phyloP scores from a whole-genome alignment of 2,797 vertebrate genomes.

The Allobates femoralis region DNA sequence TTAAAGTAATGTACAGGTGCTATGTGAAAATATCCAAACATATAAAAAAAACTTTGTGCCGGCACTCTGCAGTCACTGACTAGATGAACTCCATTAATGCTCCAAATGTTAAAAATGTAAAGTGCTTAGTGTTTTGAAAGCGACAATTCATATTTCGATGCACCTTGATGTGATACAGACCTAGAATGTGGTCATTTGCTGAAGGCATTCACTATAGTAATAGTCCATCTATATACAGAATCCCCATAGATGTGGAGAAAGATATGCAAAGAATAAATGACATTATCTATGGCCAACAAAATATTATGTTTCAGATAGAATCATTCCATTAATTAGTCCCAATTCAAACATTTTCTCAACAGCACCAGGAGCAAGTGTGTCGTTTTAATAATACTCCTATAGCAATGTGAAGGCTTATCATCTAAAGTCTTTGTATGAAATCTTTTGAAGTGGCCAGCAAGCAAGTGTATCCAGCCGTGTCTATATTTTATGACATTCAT shows the following conservation, averaged over 20 bases:
- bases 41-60: no score
- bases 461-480: constrained; percentile 5
- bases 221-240: background rate
- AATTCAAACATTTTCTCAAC: constrained; percentile 29
- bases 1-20: no score
- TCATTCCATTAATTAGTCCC: background rate
- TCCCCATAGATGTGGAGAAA: background rate
- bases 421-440: constrained; percentile 1
- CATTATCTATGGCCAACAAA: background rate
- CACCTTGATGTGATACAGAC: background rate
- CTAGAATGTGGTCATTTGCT: background rate
- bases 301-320: background rate
- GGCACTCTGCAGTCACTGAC: no score
- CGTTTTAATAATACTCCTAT: background rate
- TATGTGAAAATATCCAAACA: no score
- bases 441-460: constrained; percentile 17
- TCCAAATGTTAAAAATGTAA: no score
- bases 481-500: constrained; percentile 38
- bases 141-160: no score
- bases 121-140: no score
- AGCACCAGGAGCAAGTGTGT: background rate
- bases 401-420: background rate
- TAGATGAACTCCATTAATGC: no score
- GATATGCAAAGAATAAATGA: background rate
- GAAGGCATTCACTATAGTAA: background rate